Evolutionary conservation across 2,888 invertebrate genomes (phyloP).

Genomic region (Coecobrya sp.): DNA sequence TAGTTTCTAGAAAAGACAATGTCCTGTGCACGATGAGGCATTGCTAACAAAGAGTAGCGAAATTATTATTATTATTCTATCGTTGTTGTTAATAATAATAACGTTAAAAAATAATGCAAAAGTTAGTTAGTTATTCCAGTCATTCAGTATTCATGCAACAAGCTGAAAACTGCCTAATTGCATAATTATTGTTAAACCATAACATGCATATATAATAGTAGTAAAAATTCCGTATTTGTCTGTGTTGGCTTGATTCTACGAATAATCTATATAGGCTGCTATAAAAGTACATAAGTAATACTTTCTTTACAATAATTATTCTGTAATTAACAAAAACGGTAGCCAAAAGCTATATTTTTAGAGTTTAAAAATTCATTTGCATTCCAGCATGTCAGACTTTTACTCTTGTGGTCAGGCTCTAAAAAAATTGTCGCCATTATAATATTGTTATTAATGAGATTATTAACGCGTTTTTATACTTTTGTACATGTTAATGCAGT

Average conservation of each 20-base stretch:
- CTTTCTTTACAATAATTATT: not conserved
- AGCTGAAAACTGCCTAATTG: conserved; percentile 58
- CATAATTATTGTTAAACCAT: conserved; percentile 20
- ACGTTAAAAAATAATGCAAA: conserved; percentile 56
- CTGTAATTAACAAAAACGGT: conserved; percentile 22
- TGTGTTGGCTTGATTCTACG: not conserved
- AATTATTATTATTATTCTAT: conserved; percentile 45
- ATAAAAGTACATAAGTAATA: conserved; percentile 7
- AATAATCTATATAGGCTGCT: conserved; percentile 3
- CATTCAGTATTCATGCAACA: conserved; percentile 76
- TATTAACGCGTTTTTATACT: conserved; percentile 69
- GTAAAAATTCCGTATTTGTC: conserved; percentile 15
- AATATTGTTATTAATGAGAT: conserved; percentile 59
- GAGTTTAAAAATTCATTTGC: conserved; percentile 30
- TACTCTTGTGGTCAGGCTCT: conserved; percentile 22
- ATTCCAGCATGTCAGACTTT: conserved; percentile 48
- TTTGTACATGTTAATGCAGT: conserved; percentile 62
- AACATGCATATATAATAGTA: not conserved
- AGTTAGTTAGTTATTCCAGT: conserved; percentile 50
- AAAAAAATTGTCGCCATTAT: not conserved
- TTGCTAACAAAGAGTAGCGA: not conserved
- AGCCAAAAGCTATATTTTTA: not conserved
- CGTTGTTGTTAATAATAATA: not conserved
- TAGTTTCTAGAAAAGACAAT: conserved; percentile 56
- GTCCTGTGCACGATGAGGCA: not conserved